These are phyloP conservation scores for Eilema depressum DNA, from an alignment of 2,888 invertebrate genomes.

Conservation along the genomic window DNA sequence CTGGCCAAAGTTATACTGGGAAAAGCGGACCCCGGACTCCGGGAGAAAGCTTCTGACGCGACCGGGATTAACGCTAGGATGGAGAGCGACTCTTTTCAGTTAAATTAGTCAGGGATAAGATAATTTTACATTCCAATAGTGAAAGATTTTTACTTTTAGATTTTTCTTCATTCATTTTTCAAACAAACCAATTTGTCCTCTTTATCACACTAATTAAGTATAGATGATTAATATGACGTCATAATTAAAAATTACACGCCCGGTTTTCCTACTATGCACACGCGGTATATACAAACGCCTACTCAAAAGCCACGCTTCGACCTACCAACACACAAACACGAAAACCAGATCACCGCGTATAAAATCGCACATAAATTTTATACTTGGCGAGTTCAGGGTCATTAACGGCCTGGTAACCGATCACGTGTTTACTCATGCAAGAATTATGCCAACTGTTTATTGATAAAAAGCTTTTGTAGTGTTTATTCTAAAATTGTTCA, in stretches of 20 bases:
- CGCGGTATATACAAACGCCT: not conserved
- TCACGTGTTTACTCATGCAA: constrained; percentile 34
- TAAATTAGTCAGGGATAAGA: no score
- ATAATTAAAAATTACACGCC: not conserved
- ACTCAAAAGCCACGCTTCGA: not conserved
- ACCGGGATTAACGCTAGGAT: no score
- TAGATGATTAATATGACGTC: not conserved
- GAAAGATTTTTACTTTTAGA: no score
- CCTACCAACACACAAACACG: constrained; percentile 1
- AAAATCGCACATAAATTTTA: constrained; percentile 20
- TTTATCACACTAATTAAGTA: not conserved
- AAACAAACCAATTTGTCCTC: not conserved
- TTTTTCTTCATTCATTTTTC: no score
- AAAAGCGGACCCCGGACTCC: no score
- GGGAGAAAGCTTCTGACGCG: no score
- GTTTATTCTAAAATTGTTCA: constrained; percentile 7
- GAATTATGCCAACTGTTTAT: constrained; percentile 23
- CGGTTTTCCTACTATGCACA: not conserved
- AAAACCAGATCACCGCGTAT: constrained; percentile 14
- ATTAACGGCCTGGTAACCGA: constrained; percentile 13
- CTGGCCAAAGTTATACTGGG: no score
- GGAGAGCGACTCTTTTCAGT: no score
- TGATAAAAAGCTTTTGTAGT: constrained; percentile 26
- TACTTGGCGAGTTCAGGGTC: constrained; percentile 28
- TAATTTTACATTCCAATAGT: no score